A percentile compares a stretch with the other conserved stretches of the same genome.
These are phyloP conservation scores for Clivina fossor DNA, from an alignment of 2,888 invertebrate genomes.

Conservation along the genomic window DNA sequence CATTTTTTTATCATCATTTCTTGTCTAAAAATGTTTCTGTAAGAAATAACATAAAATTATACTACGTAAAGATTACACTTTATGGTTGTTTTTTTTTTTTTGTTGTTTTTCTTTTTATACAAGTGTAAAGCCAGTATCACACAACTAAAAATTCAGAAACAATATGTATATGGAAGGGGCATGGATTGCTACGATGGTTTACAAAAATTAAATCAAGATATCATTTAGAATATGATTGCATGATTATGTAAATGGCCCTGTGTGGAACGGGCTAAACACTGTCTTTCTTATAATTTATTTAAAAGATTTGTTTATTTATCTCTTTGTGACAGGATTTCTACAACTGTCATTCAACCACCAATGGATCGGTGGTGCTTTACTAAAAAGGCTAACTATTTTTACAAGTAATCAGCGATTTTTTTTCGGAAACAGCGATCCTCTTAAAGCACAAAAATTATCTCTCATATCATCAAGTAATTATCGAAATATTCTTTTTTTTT, in stretches of 20 bases:
- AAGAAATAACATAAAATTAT: constrained; percentile 21
- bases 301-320: constrained; percentile 2
- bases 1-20: constrained; percentile 10
- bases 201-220: not conserved
- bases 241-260: constrained; percentile 1
- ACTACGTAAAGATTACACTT: constrained; percentile 20
- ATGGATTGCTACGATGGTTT: not conserved
- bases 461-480: constrained; percentile 16
- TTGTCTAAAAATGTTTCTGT: constrained; percentile 1
- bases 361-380: constrained; percentile 25
- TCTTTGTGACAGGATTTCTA: constrained; percentile 12
- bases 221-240: constrained; percentile 17
- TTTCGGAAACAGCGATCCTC: constrained; percentile 41
- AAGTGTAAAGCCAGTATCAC: constrained; percentile 8
- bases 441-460: constrained; percentile 42
- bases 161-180: not conserved
- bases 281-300: not conserved
- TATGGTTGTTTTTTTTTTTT: constrained; percentile 3
- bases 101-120: constrained; percentile 1
- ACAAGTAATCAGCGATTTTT: constrained; percentile 19
- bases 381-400: constrained; percentile 19
- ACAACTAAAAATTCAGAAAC: constrained; percentile 4
- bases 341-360: constrained; percentile 39
- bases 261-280: constrained; percentile 6
- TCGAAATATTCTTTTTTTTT: constrained; percentile 16